Conservation (phyloP, 1,140 invertebrate genomes). For the Macrosteles quadrilineatus region DNA sequence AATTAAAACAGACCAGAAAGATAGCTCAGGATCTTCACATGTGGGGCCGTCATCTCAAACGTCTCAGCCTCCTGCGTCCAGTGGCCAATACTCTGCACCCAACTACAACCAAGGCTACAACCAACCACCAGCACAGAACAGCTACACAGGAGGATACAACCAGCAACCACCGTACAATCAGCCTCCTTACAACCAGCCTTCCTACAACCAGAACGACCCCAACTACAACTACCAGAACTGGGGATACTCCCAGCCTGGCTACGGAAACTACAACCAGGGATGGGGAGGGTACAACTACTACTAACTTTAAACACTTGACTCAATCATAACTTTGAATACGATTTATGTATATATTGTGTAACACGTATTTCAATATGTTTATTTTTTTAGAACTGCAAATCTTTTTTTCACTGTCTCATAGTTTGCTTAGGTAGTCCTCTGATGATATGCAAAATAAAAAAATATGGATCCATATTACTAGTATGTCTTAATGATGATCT, state of each 20-base stretch:
- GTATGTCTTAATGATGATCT: no score
- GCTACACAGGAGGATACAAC: conserved; percentile 51
- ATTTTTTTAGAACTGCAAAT: no score
- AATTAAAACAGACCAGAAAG: neutral
- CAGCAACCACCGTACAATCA: conserved; percentile 53
- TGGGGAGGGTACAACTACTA: conserved; percentile 63
- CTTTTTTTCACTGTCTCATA: no score
- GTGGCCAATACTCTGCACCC: neutral
- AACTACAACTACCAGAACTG: conserved; percentile 67
- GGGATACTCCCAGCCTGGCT: conserved; percentile 64
- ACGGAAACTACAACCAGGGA: conserved; percentile 63
- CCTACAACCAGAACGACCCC: conserved; percentile 61
- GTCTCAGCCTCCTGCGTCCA: neutral
- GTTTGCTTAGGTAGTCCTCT: no score
- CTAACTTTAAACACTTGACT: no score
- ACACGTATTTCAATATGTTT: no score
- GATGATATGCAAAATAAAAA: no score
- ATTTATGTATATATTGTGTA: no score
- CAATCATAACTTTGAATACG: no score
- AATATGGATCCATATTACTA: no score
- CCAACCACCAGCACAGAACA: conserved; percentile 13
- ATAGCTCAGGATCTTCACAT: neutral
- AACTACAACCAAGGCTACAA: conserved; percentile 19
- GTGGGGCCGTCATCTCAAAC: conserved; percentile 2
- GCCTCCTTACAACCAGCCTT: conserved; percentile 54